A percentile compares a stretch with the other conserved stretches of the same genome.
These are phyloP conservation scores for Heterocephalus glaber DNA, from an alignment of 2,113 vertebrate species.

Conservation along the genomic window DNA sequence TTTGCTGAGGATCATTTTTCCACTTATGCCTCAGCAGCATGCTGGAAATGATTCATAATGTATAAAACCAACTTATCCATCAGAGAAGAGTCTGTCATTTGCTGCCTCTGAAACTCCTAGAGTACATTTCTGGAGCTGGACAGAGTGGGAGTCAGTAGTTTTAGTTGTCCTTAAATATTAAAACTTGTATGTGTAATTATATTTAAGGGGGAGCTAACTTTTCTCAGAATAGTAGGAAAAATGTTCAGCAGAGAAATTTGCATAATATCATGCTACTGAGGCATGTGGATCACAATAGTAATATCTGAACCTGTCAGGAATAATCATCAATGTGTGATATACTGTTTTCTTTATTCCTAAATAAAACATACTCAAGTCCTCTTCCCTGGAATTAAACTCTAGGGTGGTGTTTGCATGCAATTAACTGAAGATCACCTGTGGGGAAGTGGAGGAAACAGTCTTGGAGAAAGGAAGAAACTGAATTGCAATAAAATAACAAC, in stretches of 20 bases:
- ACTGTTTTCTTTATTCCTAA: neutral
- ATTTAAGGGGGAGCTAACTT: neutral
- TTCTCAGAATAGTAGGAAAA: neutral
- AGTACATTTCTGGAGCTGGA: neutral
- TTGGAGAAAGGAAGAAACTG: neutral
- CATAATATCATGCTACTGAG: neutral
- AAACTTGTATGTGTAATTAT: neutral
- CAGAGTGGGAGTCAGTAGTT: neutral
- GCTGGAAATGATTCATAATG: neutral
- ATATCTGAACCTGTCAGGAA: neutral
- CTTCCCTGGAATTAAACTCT: neutral
- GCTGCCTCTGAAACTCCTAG: neutral
- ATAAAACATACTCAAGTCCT: neutral
- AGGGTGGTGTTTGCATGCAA: neutral
- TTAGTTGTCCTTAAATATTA: slow-evolving; percentile 14
- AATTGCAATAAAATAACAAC: neutral
- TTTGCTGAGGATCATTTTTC: slow-evolving; percentile 31
- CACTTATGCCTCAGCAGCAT: slow-evolving; percentile 30
- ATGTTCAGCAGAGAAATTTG: neutral
- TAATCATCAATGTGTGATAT: neutral
- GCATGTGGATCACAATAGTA: neutral
- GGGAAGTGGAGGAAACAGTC: neutral
- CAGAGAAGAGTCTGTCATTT: neutral
- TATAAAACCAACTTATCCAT: neutral
- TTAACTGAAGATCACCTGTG: neutral